Conservation (phyloP, 23 tunicate genomes). For the Ascidia mentula region DNA sequence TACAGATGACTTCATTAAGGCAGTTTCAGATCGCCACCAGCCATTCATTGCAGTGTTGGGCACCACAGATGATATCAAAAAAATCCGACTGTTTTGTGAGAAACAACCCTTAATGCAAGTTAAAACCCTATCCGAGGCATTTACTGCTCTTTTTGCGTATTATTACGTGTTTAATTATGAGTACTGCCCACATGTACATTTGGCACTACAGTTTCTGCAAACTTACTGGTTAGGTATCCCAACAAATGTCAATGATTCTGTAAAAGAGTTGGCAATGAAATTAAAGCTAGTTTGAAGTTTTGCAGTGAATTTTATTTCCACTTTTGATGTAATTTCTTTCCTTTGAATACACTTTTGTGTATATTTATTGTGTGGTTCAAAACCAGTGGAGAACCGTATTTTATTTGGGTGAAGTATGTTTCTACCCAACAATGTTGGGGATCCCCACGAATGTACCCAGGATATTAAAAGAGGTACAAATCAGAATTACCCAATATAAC, state of each 20-base stretch:
- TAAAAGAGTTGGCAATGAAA: constrained; percentile 11
- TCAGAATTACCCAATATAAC: neutral
- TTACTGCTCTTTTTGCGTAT: neutral
- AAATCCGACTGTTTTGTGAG: constrained; percentile 13
- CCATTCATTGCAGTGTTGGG: constrained; percentile 10
- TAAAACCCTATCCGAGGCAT: neutral
- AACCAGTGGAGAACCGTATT: neutral
- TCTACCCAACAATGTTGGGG: constrained; percentile 2
- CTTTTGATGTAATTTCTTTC: neutral
- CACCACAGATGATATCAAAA: neutral
- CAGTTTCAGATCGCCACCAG: constrained; percentile 12
- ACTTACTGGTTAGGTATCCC: neutral
- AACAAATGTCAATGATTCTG: constrained; percentile 17
- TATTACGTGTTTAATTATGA: constrained; percentile 12
- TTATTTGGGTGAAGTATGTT: constrained; percentile 2
- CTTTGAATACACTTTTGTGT: neutral
- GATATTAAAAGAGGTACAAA: constrained; percentile 8
- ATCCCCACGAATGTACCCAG: constrained; percentile 18
- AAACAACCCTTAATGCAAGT: constrained; percentile 14
- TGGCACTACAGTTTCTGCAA: neutral
- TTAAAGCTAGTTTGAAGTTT: neutral
- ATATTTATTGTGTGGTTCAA: neutral
- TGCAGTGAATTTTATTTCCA: neutral
- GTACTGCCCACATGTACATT: constrained; percentile 14
- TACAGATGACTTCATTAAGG: constrained; percentile 7